Evolutionary conservation across 2,797 vertebrate species (phyloP), one percentile per base, ranked within the genome.

Genomic region (Danio kyathit): DNA sequence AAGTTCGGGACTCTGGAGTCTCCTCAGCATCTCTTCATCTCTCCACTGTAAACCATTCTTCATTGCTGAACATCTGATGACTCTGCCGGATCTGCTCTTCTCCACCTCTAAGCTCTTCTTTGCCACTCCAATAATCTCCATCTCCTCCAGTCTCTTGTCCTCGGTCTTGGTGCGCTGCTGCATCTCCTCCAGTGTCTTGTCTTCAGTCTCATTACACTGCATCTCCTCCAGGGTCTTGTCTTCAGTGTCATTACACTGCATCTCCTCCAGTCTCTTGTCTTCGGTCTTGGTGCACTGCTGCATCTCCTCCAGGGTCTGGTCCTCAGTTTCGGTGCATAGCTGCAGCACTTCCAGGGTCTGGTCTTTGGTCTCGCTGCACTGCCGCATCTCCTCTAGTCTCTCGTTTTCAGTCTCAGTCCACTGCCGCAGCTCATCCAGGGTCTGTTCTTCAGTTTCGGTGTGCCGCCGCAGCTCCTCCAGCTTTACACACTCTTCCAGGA

Each of bases 401-500:
- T 29, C 3, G 29, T 29, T 29, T 29, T 29, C 3, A 29, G 1
- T 29, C 3, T 29, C 3, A 3, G 29, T 29, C 29, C 29, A 29
- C 29, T 29, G 29, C 29, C 29, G 3, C 29, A 1, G 29, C 29
- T 29, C 29, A 29, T 29, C 29, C 29, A 29, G 29, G 29, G 29
- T 29, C 29, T 29, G 29, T 11, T 48, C 46, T 48, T 48, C 29
- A 29, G 29, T 29, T 29, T 29, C 1, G 3, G 29, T 29, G 29
- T 29, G 29, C 29, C 29, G 29, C 29, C 29, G 29, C 12, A 93
- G 84, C 16, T 83, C 43, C 0, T 84, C 71, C 74, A 94, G 87
- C 83, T 92, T 92, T 1, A 90, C 16, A 56, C 88, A 91, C 86
- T 95, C 93, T 76, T 93, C 89, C 69, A 86, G 41, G 40, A 94